Conservation (phyloP, 2,797 vertebrate genomes). For the Poecile montanus region DNA sequence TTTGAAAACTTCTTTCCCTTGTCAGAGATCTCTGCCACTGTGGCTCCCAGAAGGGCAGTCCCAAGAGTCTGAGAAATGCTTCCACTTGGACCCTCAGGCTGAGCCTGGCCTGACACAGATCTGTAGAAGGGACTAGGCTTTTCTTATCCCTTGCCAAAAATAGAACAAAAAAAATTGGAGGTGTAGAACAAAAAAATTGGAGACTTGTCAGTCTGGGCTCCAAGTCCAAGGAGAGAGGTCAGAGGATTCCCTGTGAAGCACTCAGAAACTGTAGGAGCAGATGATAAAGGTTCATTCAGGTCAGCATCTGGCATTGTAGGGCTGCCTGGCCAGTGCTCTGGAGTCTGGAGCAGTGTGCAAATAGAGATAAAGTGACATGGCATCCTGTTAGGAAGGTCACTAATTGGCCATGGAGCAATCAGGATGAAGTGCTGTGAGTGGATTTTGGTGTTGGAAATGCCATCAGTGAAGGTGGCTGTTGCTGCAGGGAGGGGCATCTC, state of each 20-base stretch:
- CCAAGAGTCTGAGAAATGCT: background rate
- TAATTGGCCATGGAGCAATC: background rate
- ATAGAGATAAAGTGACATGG: slow-evolving; percentile 3
- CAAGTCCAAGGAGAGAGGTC: background rate
- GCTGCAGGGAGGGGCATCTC: background rate
- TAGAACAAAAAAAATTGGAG: background rate
- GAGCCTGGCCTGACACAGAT: background rate
- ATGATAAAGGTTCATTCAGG: background rate
- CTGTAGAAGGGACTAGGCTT: background rate
- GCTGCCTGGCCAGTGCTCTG: background rate
- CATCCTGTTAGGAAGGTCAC: background rate
- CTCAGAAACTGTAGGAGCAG: background rate
- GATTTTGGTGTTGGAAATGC: background rate
- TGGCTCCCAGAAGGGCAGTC: background rate
- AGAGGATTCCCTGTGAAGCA: background rate
- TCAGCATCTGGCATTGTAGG: background rate
- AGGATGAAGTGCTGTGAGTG: background rate
- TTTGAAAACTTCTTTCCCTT: background rate
- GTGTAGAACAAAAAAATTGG: background rate
- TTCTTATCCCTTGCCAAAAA: background rate
- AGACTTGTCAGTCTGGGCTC: background rate
- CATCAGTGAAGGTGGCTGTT: background rate
- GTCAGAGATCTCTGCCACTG: background rate
- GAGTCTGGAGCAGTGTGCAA: background rate
- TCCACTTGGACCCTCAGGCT: background rate